Evolutionary conservation across 2,888 invertebrate species (phyloP).

Genomic region (Danaus chrysippus): DNA sequence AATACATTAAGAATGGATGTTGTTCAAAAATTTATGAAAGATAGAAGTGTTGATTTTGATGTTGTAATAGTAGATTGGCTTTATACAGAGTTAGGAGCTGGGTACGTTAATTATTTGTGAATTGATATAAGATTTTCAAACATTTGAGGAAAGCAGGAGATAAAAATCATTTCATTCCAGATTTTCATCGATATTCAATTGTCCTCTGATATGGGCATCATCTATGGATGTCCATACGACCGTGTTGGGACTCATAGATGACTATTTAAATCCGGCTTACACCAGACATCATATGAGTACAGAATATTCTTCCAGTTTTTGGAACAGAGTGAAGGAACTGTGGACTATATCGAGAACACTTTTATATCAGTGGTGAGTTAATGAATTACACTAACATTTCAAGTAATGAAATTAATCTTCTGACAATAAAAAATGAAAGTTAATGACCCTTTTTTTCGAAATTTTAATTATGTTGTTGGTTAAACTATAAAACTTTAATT

Average conservation of each 20-base stretch:
- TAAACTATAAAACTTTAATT: too few relatives aligned
- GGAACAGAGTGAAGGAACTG: neutral
- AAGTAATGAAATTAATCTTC: too few relatives aligned
- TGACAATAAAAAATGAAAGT: too few relatives aligned
- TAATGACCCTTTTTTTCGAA: too few relatives aligned
- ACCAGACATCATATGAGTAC: neutral
- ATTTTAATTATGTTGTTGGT: too few relatives aligned
- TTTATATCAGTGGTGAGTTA: constrained; percentile 1
- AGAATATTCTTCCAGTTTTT: neutral
- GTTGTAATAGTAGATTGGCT: constrained; percentile 33
- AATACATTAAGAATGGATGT: constrained; percentile 14
- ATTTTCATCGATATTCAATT: constrained; percentile 8
- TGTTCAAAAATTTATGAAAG: constrained; percentile 28
- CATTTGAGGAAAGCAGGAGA: neutral
- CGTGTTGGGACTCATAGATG: constrained; percentile 3
- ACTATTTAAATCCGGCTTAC: constrained; percentile 6
- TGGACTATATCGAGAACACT: neutral
- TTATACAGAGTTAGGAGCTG: constrained; percentile 31
- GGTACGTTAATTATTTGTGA: constrained; percentile 24
- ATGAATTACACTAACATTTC: too few relatives aligned
- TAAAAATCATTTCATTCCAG: neutral
- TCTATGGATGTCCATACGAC: constrained; percentile 2
- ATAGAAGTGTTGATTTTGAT: constrained; percentile 32
- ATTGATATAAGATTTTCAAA: neutral
- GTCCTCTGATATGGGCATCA: constrained; percentile 11